Evolutionary conservation across 2,113 vertebrate genomes (phyloP), one percentile per base, ranked within the genome.

Genomic region (Tupaia chinensis): DNA sequence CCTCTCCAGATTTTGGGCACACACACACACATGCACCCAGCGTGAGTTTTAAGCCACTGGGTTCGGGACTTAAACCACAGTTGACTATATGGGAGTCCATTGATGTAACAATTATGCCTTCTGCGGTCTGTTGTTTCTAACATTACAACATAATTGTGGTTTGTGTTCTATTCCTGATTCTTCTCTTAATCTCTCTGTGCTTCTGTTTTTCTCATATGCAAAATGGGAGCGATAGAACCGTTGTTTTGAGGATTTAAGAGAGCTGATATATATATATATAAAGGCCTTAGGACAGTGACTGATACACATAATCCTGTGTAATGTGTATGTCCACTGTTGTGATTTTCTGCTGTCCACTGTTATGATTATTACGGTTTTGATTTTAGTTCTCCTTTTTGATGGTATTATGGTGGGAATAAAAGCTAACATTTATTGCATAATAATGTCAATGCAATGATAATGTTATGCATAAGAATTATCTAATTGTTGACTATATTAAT

Each of bases 151-250:
- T 66, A 68, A 44, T 53, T 54, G 34, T 20, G 54, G 19, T 79
- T 92, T 69, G 9, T 87, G 12, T 89, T 92, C 25, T 93, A 22
- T 81, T 93, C 6, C 56, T 82, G 85, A 32, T 87, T 89, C 22
- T 6, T 92, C 19, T 83, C 65, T 13, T 70, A 44, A 27, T 91
- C 16, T 76, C 3, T 53, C 27, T 83, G 27, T 81, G 89, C 87
- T 93, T 87, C 25, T 81, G 53, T 74, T 95, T 95, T 95, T 95
- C 80, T 95, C 12, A 61, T 89, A 34, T 68, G 23, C 77, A 72
- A 72, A 88, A 14, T 94, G 25, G 15, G 53, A 27, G 15, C 72
- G 83, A 27, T 92, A 87, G 56, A 81, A 44, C 56, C 65, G 29
- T 69, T 72, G 66, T 76, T 94, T 94, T 88, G 54, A 74, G 25